phyloP scores from a whole-genome alignment of 2,888 invertebrate species.

The Pterostichus niger region DNA sequence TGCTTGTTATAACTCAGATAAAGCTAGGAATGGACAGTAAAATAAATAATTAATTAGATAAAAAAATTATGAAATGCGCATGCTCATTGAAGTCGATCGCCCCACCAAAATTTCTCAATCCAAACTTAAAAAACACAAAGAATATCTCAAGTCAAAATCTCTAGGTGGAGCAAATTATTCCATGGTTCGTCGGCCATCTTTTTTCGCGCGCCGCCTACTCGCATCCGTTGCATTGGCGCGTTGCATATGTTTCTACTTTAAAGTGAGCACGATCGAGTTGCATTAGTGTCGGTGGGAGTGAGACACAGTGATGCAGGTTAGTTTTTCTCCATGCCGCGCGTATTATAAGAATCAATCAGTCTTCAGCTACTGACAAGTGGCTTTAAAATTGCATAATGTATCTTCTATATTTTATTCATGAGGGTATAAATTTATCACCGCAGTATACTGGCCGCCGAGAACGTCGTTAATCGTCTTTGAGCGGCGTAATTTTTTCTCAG shows the following conservation, averaged over 20 bases:
- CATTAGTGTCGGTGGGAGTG: conserved; percentile 6
- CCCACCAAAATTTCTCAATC: conserved; percentile 53
- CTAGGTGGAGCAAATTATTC: conserved; percentile 62
- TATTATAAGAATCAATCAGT: conserved; percentile 67
- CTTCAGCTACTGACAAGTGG: conserved; percentile 63
- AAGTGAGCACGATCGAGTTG: neutral
- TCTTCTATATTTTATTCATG: conserved; percentile 67
- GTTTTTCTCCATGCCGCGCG: conserved; percentile 55
- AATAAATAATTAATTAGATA: neutral
- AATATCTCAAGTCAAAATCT: conserved; percentile 63
- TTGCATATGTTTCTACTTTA: conserved; percentile 51
- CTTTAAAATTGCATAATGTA: conserved; percentile 67
- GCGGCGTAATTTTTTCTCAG: conserved; percentile 57
- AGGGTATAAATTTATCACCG: conserved; percentile 66
- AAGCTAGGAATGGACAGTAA: no score
- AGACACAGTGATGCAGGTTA: conserved; percentile 12
- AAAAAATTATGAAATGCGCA: conserved; percentile 13
- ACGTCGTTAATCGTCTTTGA: conserved; percentile 61
- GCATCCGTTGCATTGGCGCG: neutral
- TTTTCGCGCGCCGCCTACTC: conserved; percentile 64
- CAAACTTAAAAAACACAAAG: conserved; percentile 47
- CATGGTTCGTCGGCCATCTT: conserved; percentile 57
- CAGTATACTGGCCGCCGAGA: neutral
- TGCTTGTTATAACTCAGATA: no score
- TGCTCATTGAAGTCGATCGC: conserved; percentile 29